phyloP scores from a whole-genome alignment of 2,888 invertebrate species.

The Acanthoscelides obtectus region DNA sequence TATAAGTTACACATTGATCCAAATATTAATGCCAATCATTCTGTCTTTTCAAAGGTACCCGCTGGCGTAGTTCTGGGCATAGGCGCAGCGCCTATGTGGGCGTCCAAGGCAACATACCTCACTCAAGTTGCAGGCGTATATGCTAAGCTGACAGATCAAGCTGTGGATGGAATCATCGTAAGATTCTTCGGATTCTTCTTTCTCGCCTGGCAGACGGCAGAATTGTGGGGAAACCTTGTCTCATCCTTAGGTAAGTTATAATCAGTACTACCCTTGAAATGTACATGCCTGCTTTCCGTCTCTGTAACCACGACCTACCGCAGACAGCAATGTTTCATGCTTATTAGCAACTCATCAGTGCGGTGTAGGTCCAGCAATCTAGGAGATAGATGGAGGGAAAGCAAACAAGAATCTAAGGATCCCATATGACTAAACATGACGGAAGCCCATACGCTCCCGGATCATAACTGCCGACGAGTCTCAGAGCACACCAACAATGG shows the following conservation, averaged over 20 bases:
- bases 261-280: not conserved
- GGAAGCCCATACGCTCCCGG: no score
- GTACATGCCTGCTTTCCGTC: not conserved
- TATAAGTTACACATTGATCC: no score
- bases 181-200: constrained; percentile 99
- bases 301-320: no score
- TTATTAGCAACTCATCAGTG: no score
- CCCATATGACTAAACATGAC: no score
- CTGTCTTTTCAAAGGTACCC: constrained; percentile 45
- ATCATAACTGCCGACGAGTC: no score
- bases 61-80: constrained; percentile 91
- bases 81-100: constrained; percentile 97
- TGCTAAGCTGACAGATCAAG: constrained; percentile 81
- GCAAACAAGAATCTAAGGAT: no score
- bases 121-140: constrained; percentile 91
- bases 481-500: no score
- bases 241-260: constrained; percentile 77
- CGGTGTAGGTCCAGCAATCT: no score
- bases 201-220: constrained; percentile 94
- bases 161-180: constrained; percentile 89
- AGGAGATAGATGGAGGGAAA: no score
- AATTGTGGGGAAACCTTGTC: constrained; percentile 93
- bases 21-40: no score
- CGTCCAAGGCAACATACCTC: constrained; percentile 95
- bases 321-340: no score